Evolutionary conservation across 1,140 invertebrate species (phyloP).

Genomic region (Ridgeia piscesae): DNA sequence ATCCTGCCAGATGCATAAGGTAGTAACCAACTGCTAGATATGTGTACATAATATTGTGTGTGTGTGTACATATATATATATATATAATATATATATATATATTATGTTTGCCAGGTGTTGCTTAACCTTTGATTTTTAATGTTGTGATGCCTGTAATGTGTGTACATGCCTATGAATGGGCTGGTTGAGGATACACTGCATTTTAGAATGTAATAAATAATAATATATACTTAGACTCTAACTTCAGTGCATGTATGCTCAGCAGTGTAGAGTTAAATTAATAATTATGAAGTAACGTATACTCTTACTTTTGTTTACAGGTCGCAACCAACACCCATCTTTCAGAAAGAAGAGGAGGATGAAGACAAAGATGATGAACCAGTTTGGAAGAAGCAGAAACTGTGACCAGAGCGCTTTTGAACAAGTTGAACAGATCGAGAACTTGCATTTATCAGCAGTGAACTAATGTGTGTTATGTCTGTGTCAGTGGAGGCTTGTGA

Average conservation of each 20-base stretch:
- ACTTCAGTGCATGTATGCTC: not conserved
- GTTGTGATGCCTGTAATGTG: too few relatives aligned
- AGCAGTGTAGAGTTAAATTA: not conserved
- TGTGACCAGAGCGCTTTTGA: constrained; percentile 18
- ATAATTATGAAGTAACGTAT: too few relatives aligned
- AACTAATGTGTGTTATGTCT: not conserved
- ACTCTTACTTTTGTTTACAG: constrained; percentile 28
- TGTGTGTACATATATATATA: too few relatives aligned
- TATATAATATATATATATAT: not conserved
- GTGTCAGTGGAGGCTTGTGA: not conserved
- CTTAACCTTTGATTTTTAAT: not conserved
- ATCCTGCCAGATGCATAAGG: too few relatives aligned
- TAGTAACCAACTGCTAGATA: too few relatives aligned
- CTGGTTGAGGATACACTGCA: too few relatives aligned
- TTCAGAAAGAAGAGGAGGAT: constrained; percentile 59
- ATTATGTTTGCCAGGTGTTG: not conserved
- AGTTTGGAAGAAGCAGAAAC: constrained; percentile 58
- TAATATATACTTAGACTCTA: too few relatives aligned
- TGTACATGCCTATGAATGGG: too few relatives aligned
- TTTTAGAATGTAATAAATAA: not conserved
- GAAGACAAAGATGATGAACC: constrained; percentile 56
- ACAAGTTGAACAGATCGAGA: not conserved
- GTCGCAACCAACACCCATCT: constrained; percentile 80
- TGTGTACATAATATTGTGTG: too few relatives aligned
- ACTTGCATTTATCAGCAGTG: not conserved